Evolutionary conservation across 2,113 vertebrate species (phyloP).

Genomic region (Orientallactaga bullata): DNA sequence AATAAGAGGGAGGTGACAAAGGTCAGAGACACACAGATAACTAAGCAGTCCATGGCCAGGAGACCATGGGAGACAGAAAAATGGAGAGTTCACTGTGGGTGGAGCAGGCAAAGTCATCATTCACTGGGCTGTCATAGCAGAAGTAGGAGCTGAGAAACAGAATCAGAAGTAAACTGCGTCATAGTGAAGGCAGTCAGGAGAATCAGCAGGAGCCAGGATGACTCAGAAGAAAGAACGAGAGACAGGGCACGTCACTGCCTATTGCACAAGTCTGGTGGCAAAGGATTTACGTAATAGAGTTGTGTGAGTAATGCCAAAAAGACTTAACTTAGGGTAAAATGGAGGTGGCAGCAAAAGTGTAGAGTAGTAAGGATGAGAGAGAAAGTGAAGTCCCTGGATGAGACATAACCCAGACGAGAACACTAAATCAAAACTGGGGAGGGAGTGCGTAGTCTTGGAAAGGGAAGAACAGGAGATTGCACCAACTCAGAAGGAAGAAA

Average conservation of each 20-base stretch:
- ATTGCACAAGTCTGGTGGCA: neutral
- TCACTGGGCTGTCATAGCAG: neutral
- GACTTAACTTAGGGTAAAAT: neutral
- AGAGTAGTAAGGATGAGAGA: neutral
- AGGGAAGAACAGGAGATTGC: neutral
- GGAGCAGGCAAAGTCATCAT: neutral
- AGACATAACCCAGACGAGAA: neutral
- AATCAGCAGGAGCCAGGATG: neutral
- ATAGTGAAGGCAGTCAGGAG: neutral
- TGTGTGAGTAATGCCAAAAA: neutral
- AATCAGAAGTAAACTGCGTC: neutral
- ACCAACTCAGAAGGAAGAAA: neutral
- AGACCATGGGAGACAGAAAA: neutral
- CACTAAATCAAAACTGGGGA: neutral
- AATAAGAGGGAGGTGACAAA: neutral
- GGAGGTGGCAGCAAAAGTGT: neutral
- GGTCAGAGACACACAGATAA: neutral
- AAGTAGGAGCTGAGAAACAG: neutral
- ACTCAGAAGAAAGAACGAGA: neutral
- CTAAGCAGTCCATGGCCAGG: neutral
- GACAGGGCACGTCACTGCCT: neutral
- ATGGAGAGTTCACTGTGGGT: neutral
- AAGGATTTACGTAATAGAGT: neutral
- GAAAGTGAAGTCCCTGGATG: neutral
- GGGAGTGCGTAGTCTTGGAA: neutral